Percentiles rank a stretch among this genome's conserved stretches.
These are phyloP conservation scores for Gnathonemus longibarbis DNA, from an alignment of 2,113 vertebrate species.

Conservation along the genomic window DNA sequence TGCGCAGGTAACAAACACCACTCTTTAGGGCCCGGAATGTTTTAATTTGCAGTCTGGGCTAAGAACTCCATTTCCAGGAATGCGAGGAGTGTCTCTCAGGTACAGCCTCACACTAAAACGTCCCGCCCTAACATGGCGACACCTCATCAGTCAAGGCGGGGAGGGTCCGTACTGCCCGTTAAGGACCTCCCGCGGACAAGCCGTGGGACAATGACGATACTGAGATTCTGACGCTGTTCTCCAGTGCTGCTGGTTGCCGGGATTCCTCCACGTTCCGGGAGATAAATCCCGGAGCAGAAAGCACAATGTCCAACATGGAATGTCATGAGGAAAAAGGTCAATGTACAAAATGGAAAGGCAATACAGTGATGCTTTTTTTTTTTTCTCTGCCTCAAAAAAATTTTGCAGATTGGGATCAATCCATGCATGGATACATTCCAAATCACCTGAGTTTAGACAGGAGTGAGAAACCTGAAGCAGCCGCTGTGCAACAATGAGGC, in stretches of 20 bases:
- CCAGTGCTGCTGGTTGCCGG: conserved; percentile 31
- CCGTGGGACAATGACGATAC: conserved; percentile 2
- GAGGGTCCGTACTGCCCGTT: conserved; percentile 65
- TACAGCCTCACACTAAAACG: conserved; percentile 48
- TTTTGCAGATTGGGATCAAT: conserved; percentile 63
- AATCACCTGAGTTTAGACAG: conserved; percentile 89
- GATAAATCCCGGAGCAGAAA: conserved; percentile 46
- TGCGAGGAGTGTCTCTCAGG: conserved; percentile 54
- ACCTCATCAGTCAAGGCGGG: conserved; percentile 63
- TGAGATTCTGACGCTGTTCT: conserved; percentile 43
- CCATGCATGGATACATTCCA: conserved; percentile 80
- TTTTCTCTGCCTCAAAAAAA: conserved; percentile 41
- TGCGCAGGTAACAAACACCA: not conserved
- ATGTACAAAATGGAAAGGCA: conserved; percentile 74
- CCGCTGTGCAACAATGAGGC: conserved; percentile 70
- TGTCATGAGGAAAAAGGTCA: conserved; percentile 64
- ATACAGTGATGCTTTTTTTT: conserved; percentile 63
- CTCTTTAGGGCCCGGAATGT: not conserved
- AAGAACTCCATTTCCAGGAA: conserved; percentile 39
- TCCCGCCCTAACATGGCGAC: conserved; percentile 40
- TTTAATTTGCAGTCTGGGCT: conserved; percentile 5
- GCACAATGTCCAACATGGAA: conserved; percentile 67
- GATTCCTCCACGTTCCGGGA: conserved; percentile 25
- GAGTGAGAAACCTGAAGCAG: conserved; percentile 76
- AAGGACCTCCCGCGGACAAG: conserved; percentile 30